Percentiles rank a stretch among this genome's conserved stretches.
These are phyloP conservation scores for Alauda arvensis DNA, from an alignment of 2,797 vertebrate species.

Conservation along the genomic window DNA sequence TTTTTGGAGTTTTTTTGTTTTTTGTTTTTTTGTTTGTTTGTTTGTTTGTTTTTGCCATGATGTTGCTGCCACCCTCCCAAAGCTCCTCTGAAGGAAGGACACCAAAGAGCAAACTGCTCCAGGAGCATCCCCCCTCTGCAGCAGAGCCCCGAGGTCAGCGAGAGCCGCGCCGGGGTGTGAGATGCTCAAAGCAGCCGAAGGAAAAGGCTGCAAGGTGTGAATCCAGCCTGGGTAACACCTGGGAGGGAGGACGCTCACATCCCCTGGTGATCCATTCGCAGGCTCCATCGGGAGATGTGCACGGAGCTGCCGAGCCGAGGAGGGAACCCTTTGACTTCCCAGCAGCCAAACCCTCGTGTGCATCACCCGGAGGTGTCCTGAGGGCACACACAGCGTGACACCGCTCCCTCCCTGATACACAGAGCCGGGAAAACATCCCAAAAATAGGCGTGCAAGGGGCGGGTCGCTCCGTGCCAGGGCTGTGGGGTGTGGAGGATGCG, in stretches of 20 bases:
- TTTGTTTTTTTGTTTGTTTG: too few relatives aligned
- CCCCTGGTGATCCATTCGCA: background rate
- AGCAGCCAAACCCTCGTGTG: background rate
- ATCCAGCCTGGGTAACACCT: background rate
- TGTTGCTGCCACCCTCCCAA: background rate
- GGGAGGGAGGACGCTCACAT: background rate
- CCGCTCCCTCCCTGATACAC: background rate
- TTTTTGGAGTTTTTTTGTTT: too few relatives aligned
- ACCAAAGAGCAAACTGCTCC: background rate
- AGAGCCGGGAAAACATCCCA: background rate
- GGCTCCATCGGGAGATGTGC: background rate
- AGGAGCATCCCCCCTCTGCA: background rate
- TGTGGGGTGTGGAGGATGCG: accelerated
- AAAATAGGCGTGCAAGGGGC: accelerated
- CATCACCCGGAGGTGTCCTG: background rate
- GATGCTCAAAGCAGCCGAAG: background rate
- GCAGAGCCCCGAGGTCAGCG: background rate
- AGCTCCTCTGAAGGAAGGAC: background rate
- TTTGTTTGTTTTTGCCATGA: background rate
- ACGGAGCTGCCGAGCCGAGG: background rate
- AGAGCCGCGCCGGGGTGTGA: background rate
- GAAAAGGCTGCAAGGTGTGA: background rate
- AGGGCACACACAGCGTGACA: accelerated
- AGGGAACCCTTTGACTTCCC: background rate
- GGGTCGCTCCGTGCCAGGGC: background rate